phyloP scores from a whole-genome alignment of 2,888 invertebrate genomes.

The Caenorhabditis drosophilae region DNA sequence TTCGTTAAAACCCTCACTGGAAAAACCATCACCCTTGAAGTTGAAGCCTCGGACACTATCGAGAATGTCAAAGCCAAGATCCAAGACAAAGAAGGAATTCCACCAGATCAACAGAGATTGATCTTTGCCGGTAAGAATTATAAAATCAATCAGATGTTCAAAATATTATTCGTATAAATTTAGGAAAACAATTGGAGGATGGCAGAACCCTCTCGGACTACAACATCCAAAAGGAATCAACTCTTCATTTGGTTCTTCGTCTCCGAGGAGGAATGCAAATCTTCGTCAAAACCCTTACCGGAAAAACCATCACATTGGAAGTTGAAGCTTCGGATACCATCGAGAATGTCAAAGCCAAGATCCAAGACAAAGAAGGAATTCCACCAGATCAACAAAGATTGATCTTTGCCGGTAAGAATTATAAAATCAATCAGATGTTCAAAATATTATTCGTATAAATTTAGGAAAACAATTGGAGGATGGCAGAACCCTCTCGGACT shows the following conservation, averaged over 20 bases:
- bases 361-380: constrained; percentile 67
- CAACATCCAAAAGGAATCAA: constrained; percentile 53
- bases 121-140: constrained; percentile 18
- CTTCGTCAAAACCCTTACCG: constrained; percentile 85
- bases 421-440: no score
- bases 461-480: constrained; percentile 45
- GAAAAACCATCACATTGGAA: constrained; percentile 74
- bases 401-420: neutral
- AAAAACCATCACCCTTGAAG: constrained; percentile 72
- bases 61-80: constrained; percentile 50
- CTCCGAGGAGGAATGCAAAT: constrained; percentile 80
- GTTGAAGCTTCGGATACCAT: constrained; percentile 45
- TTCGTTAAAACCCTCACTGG: constrained; percentile 87
- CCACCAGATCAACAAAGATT: neutral
- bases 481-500: constrained; percentile 47
- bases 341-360: constrained; percentile 77
- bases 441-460: no score
- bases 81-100: neutral
- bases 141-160: no score
- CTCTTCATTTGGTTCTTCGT: constrained; percentile 49
- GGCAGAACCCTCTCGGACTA: constrained; percentile 56
- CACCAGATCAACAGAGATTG: neutral
- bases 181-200: constrained; percentile 77
- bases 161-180: no score
- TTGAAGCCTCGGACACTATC: constrained; percentile 44